Evolutionary conservation across 2,888 invertebrate species (phyloP).

Genomic region (Apoderus coryli): DNA sequence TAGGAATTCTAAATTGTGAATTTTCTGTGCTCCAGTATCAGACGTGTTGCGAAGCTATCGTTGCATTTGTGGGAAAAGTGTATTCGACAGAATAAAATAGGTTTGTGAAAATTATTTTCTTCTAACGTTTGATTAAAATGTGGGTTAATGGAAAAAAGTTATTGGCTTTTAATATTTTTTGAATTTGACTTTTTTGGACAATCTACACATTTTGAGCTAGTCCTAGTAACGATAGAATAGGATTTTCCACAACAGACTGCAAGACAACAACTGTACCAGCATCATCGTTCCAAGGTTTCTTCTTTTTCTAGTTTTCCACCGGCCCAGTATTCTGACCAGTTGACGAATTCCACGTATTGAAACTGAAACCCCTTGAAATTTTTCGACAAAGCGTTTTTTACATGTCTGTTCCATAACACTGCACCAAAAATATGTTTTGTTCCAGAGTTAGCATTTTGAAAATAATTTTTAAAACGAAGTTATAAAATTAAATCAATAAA

Average conservation of each 20-base stretch:
- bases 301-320: constrained; percentile 1
- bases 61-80: constrained; percentile 1
- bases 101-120: constrained; percentile 1
- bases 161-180: background rate
- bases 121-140: constrained; percentile 2
- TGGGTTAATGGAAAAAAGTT: background rate
- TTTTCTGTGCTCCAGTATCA: constrained; percentile 3
- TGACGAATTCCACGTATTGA: constrained; percentile 2
- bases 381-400: constrained; percentile 1
- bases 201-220: background rate
- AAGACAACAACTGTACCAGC: background rate
- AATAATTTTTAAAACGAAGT: too few species aligned
- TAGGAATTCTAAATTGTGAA: constrained; percentile 1
- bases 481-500: too few species aligned
- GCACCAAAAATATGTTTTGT: constrained; percentile 2
- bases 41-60: too few species aligned
- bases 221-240: background rate
- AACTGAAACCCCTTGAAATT: constrained; percentile 1
- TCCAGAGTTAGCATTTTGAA: background rate
- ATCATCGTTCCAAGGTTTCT: background rate
- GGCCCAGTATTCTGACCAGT: constrained; percentile 2
- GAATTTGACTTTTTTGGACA: constrained; percentile 1
- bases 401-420: constrained; percentile 1
- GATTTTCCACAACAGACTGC: constrained; percentile 3
- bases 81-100: constrained; percentile 1